These are phyloP conservation scores for Fragum sueziense DNA, from an alignment of 2,888 invertebrate species.

Conservation along the genomic window DNA sequence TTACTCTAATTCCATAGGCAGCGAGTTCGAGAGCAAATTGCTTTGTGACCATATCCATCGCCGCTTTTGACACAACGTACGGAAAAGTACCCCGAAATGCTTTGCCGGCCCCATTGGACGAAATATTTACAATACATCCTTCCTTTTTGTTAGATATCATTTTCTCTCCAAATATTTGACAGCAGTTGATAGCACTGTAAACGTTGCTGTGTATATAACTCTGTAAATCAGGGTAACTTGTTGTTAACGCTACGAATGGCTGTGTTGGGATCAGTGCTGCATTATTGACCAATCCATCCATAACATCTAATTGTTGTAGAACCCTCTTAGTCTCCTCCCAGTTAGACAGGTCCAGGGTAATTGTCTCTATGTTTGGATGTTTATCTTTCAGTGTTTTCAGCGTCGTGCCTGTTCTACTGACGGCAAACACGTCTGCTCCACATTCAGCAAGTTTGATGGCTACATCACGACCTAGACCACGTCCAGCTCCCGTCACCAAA, in stretches of 20 bases:
- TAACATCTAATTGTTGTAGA: slow-evolving; percentile 86
- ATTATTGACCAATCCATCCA: slow-evolving; percentile 94
- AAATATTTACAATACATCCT: slow-evolving; percentile 94
- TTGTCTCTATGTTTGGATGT: slow-evolving; percentile 64
- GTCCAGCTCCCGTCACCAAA: slow-evolving; percentile 93
- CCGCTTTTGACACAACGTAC: slow-evolving; percentile 93
- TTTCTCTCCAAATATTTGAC: slow-evolving; percentile 88
- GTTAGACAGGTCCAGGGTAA: slow-evolving; percentile 88
- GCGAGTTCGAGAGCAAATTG: slow-evolving; percentile 86
- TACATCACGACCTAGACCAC: slow-evolving; percentile 91
- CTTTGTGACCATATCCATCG: slow-evolving; percentile 90
- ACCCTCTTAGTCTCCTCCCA: slow-evolving; percentile 89
- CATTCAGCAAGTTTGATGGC: slow-evolving; percentile 87
- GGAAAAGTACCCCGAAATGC: slow-evolving; percentile 89
- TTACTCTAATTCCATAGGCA: slow-evolving; percentile 90
- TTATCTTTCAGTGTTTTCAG: slow-evolving; percentile 85
- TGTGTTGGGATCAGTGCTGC: slow-evolving; percentile 89
- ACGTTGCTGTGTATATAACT: slow-evolving; percentile 89
- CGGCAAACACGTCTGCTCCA: slow-evolving; percentile 90
- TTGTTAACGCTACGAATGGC: slow-evolving; percentile 85
- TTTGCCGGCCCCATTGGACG: slow-evolving; percentile 87
- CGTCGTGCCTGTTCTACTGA: slow-evolving; percentile 87
- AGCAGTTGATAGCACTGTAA: slow-evolving; percentile 91
- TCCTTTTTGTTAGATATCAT: slow-evolving; percentile 88
- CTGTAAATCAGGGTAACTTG: neutral